phyloP scores from a whole-genome alignment of 1,140 invertebrate species.

The Campoletis sonorensis region DNA sequence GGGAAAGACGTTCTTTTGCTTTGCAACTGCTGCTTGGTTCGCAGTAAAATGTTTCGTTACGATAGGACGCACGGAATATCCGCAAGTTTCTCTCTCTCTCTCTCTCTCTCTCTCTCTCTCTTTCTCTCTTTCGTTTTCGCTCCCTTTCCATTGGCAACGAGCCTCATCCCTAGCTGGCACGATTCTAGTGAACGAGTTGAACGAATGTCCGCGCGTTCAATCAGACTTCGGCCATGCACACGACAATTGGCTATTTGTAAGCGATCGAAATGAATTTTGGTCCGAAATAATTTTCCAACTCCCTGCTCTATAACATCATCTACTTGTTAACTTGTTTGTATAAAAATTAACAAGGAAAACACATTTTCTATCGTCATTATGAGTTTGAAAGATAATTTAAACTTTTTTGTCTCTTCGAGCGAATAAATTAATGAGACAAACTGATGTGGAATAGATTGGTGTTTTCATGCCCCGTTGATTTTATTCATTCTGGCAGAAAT shows the following conservation, averaged over 20 bases:
- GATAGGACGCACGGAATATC: slow-evolving; percentile 3
- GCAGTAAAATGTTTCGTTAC: slow-evolving; percentile 24
- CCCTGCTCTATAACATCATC: background rate
- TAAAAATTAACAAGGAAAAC: too few relatives aligned
- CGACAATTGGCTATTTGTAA: slow-evolving; percentile 26
- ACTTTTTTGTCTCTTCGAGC: background rate
- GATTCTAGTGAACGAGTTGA: slow-evolving; percentile 45
- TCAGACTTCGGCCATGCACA: slow-evolving; percentile 7
- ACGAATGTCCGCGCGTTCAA: slow-evolving; percentile 17
- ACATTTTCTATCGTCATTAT: too few relatives aligned
- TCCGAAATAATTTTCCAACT: slow-evolving; percentile 6
- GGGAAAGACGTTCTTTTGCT: background rate
- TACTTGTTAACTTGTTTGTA: too few relatives aligned
- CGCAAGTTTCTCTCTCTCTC: background rate
- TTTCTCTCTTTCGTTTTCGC: background rate
- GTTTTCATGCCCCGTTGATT: background rate
- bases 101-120: background rate
- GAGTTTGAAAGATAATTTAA: background rate
- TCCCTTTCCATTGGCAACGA: background rate
- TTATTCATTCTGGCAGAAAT: too few relatives aligned
- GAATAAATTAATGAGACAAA: background rate
- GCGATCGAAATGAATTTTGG: slow-evolving; percentile 20
- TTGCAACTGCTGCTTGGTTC: background rate
- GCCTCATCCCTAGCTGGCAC: slow-evolving; percentile 4
- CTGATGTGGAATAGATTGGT: background rate